Conservation (phyloP, 2,888 invertebrate genomes). For the Drosophila vallismaia region DNA sequence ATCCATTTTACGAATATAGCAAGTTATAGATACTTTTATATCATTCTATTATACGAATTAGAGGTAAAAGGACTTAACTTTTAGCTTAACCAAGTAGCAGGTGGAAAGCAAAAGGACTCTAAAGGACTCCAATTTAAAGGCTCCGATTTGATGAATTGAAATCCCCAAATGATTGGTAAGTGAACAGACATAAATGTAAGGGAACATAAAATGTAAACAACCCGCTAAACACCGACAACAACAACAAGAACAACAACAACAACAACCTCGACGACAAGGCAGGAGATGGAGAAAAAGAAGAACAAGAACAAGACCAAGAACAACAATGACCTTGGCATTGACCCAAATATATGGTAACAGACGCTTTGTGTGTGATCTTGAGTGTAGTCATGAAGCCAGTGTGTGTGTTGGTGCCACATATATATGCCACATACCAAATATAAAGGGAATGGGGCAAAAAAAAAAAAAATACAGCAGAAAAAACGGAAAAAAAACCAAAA, state of each 20-base stretch:
- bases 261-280: constrained; percentile 16
- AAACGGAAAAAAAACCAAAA: constrained; percentile 26
- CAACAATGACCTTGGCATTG: constrained; percentile 59
- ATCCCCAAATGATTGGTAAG: constrained; percentile 14
- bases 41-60: no score
- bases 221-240: constrained; percentile 30
- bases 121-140: not conserved
- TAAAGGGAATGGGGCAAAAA: constrained; percentile 60
- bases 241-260: constrained; percentile 8
- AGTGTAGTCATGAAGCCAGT: constrained; percentile 53
- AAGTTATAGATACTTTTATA: no score
- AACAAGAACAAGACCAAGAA: constrained; percentile 32
- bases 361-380: constrained; percentile 68
- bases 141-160: not conserved
- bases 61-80: no score
- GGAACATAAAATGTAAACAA: constrained; percentile 31
- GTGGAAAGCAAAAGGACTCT: not conserved
- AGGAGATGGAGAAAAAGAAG: constrained; percentile 35
- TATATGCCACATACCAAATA: constrained; percentile 47
- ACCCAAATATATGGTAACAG: constrained; percentile 60
- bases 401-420: constrained; percentile 52
- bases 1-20: no score
- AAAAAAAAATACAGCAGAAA: constrained; percentile 9
- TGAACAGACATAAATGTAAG: not conserved
- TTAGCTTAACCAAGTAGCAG: no score